Percentiles rank a stretch among this genome's conserved stretches.
These are phyloP conservation scores for Anomalospiza imberbis DNA, from an alignment of 2,797 vertebrate genomes.

Conservation along the genomic window DNA sequence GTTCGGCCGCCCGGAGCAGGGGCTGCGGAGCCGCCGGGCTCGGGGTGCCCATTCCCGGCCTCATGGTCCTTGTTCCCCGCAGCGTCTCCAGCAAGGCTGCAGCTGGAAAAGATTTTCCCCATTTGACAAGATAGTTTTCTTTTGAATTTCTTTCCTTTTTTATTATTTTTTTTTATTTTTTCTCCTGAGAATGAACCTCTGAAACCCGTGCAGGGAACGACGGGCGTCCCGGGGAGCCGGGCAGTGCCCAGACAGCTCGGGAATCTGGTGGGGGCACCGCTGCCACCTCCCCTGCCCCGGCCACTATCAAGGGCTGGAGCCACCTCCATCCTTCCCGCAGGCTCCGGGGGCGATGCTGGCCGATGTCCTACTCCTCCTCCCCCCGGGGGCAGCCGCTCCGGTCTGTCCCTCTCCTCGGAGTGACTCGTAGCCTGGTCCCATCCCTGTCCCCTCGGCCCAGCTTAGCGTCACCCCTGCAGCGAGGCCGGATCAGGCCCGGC, in stretches of 20 bases:
- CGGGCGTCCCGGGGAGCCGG: accelerated
- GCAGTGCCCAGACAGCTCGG: neutral
- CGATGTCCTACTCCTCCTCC: neutral
- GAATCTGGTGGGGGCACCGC: accelerated
- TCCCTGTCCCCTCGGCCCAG: neutral
- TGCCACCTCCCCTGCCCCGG: neutral
- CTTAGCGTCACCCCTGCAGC: neutral
- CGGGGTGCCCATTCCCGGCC: neutral
- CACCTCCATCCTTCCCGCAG: too few species aligned
- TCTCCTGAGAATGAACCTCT: neutral
- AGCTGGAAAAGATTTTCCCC: neutral
- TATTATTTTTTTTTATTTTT: too few species aligned
- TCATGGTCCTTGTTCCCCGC: neutral
- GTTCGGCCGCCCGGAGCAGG: neutral
- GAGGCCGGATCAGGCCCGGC: neutral
- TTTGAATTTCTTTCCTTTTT: neutral
- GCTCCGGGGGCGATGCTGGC: neutral
- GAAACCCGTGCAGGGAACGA: neutral
- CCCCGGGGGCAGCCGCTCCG: neutral
- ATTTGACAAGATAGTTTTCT: neutral
- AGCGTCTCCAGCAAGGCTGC: neutral
- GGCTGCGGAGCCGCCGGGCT: neutral
- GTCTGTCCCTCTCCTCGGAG: neutral
- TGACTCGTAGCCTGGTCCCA: accelerated
- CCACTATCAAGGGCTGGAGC: neutral